Percentiles rank a stretch among this genome's conserved stretches.
Evolutionary conservation across 2,888 invertebrate genomes (phyloP).

Genomic region (Acrobasis repandana): DNA sequence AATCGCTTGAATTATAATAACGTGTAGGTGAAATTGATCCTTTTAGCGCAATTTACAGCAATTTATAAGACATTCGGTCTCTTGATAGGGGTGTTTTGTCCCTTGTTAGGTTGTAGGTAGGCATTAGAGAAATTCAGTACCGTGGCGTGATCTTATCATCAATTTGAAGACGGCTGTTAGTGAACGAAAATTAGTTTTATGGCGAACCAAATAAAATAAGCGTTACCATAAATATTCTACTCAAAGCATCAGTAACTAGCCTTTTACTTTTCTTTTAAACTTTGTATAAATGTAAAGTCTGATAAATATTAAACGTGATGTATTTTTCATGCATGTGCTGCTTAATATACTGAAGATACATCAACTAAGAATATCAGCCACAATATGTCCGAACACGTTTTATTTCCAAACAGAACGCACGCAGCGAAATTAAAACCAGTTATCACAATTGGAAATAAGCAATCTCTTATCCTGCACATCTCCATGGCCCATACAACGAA

Average conservation of each 20-base stretch:
- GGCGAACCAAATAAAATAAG: not conserved
- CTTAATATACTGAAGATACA: not conserved
- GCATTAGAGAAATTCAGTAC: not conserved
- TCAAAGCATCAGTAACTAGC: too few relatives aligned
- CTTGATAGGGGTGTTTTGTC: constrained; percentile 20
- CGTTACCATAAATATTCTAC: not conserved
- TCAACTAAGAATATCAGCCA: constrained; percentile 11
- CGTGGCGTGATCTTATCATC: not conserved
- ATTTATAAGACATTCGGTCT: constrained; percentile 47
- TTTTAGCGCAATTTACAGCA: constrained; percentile 52
- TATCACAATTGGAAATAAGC: constrained; percentile 81
- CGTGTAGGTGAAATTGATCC: constrained; percentile 54
- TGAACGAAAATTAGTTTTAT: constrained; percentile 9
- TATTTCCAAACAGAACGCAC: constrained; percentile 49
- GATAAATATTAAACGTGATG: too few relatives aligned
- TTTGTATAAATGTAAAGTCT: too few relatives aligned
- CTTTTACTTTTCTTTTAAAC: too few relatives aligned
- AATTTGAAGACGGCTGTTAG: not conserved
- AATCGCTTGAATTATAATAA: constrained; percentile 54
- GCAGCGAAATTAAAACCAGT: constrained; percentile 73
- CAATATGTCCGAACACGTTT: constrained; percentile 50
- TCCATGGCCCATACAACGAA: constrained; percentile 80
- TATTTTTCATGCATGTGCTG: too few relatives aligned
- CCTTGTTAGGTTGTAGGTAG: not conserved
- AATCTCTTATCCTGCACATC: constrained; percentile 81